Percentiles rank a stretch among this genome's conserved stretches.
These are phyloP conservation scores for Formicarius rufipectus DNA, from an alignment of 2,113 vertebrate genomes.

Conservation along the genomic window DNA sequence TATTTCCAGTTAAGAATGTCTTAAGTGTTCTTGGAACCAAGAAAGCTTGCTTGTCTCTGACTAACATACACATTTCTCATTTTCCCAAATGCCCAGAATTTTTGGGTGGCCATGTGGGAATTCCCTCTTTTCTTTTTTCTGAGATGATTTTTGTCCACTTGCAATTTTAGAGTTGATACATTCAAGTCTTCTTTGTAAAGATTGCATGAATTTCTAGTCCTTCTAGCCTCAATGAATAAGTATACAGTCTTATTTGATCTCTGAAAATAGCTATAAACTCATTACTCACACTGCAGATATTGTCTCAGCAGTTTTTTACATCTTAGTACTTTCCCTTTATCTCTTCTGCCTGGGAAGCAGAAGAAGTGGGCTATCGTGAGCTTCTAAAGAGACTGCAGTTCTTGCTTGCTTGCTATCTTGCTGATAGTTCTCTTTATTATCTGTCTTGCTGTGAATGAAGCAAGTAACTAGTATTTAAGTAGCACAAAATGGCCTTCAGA, in stretches of 20 bases:
- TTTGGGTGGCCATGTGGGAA: not conserved
- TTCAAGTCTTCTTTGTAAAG: not conserved
- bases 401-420: not conserved
- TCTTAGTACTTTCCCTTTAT: not conserved
- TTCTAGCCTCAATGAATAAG: not conserved
- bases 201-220: not conserved
- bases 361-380: not conserved
- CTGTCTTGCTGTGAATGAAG: not conserved
- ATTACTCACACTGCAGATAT: not conserved
- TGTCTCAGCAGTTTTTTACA: not conserved
- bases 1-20: not conserved
- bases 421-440: not conserved
- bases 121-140: not conserved
- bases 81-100: not conserved
- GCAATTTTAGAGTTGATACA: not conserved
- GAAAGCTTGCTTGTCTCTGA: not conserved
- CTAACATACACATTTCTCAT: not conserved
- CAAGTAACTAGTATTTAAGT: not conserved
- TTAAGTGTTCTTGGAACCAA: not conserved
- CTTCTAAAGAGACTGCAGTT: not conserved
- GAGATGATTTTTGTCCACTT: not conserved
- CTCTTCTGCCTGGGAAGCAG: not conserved
- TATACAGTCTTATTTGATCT: not conserved
- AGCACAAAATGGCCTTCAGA: not conserved
- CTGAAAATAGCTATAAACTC: not conserved